Conservation (phyloP, 2,888 invertebrate genomes). For the Philaethria dido region DNA sequence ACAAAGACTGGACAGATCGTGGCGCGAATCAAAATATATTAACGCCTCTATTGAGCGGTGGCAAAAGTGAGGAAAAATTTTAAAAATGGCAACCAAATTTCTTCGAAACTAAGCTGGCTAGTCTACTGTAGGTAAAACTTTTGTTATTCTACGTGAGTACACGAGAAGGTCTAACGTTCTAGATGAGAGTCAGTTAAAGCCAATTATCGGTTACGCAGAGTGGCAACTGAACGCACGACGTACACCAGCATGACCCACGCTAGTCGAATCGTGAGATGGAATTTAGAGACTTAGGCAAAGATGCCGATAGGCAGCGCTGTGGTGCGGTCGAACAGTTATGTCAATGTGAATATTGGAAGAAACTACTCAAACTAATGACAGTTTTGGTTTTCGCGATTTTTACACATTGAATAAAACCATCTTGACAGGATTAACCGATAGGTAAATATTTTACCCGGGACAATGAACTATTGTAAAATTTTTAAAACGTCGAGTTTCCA, state of each 20-base stretch:
- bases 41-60: not conserved
- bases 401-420: too few relatives aligned
- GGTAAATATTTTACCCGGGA: too few relatives aligned
- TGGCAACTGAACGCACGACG: conserved; percentile 45
- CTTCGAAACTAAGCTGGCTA: conserved; percentile 20
- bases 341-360: conserved; percentile 33
- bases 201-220: conserved; percentile 31
- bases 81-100: conserved; percentile 32
- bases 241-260: conserved; percentile 60
- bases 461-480: too few relatives aligned
- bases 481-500: too few relatives aligned
- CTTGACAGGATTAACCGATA: too few relatives aligned
- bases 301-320: conserved; percentile 63
- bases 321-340: conserved; percentile 53
- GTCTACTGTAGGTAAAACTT: conserved; percentile 5
- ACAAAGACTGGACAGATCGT: conserved; percentile 17
- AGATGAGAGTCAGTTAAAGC: conserved; percentile 35
- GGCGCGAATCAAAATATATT: not conserved
- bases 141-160: conserved; percentile 23
- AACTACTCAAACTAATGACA: too few relatives aligned
- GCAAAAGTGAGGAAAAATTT: conserved; percentile 17
- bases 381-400: too few relatives aligned
- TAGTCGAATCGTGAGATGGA: conserved; percentile 38
- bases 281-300: conserved; percentile 39
- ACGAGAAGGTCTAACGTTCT: conserved; percentile 23